These are phyloP conservation scores for Leistus spinibarbis DNA, from an alignment of 2,888 invertebrate species.

Conservation along the genomic window DNA sequence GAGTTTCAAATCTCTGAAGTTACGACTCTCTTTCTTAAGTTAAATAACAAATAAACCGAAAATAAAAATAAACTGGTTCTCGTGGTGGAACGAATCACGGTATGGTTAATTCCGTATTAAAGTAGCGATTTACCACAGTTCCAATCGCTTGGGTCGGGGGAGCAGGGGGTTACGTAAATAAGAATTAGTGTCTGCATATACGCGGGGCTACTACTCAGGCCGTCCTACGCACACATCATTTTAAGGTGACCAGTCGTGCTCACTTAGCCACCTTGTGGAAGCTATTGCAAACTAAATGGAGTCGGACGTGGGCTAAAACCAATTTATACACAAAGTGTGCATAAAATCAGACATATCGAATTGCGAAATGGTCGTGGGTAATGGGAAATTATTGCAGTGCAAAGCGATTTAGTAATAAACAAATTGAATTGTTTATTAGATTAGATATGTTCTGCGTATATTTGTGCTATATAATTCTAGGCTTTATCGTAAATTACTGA, in stretches of 20 bases:
- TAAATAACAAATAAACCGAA: not conserved
- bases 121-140: not conserved
- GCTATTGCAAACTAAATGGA: not conserved
- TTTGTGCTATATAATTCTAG: too few species aligned
- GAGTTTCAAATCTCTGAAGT: not conserved
- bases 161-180: not conserved
- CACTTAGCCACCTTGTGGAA: not conserved
- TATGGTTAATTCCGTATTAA: not conserved
- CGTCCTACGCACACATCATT: not conserved
- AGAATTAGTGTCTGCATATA: not conserved
- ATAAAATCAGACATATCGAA: not conserved
- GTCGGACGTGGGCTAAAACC: not conserved
- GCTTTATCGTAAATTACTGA: not conserved
- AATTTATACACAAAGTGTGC: not conserved
- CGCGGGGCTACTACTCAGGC: not conserved
- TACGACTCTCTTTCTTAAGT: not conserved
- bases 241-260: not conserved
- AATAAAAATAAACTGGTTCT: not conserved
- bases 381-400: not conserved
- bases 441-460: too few species aligned
- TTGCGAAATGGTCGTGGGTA: not conserved
- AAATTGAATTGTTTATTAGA: not conserved
- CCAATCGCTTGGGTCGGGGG: not conserved
- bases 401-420: not conserved
- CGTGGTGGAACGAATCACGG: not conserved